Base-by-base conservation (phyloP, 2,113 vertebrate species). In the Genyomyrus donnyi region DNA sequence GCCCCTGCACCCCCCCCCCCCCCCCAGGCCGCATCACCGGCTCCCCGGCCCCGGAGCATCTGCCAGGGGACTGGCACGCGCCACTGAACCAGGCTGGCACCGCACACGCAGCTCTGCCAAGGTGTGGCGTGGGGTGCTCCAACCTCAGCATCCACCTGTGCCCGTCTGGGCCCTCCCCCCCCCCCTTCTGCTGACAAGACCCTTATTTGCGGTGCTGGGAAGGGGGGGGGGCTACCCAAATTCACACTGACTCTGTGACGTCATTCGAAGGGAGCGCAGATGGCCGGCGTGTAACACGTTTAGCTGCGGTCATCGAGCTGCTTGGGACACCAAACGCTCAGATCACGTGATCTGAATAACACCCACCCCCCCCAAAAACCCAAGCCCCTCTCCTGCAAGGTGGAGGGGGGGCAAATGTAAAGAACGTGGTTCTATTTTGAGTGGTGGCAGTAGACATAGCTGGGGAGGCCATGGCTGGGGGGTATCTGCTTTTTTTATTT, bases 201-300 rank as follows among this genome's bases (percentile, higher is more conserved):
- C 91, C 89, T 91, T 70, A 86, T 92, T 91, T 56, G 86, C 39
- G 91, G 4, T 53, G 52, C 52, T 53, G 52, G 52, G 50, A 15
- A 46, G 49, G 50, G 15, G 50, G 50, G 94, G 90, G 91, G 92
- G 91, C 62, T 93, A 93, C 90, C 93, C 90, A 90, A 83, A 93
- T 94, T 91, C 91, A 92, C 90, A 90, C 53, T 87, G 89, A 49
- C 93, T 90, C 50, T 84, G 89, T 91, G 91, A 93, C 93, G 92
- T 93, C 93, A 93, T 91, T 92, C 9, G n/a, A 66, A 11, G 92
- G 91, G 89, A 92, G 92, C 92, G 91, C 96, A 96, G 94, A 95
- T 95, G 95, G 95, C 93, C 93, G 93, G 92, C 94, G 94, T 95
- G 94, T 96, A 95, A 96, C 94, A 94, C 93, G 94, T 95, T 96